Conservation (phyloP, 1,140 invertebrate species). For the Conus betulinus region DNA sequence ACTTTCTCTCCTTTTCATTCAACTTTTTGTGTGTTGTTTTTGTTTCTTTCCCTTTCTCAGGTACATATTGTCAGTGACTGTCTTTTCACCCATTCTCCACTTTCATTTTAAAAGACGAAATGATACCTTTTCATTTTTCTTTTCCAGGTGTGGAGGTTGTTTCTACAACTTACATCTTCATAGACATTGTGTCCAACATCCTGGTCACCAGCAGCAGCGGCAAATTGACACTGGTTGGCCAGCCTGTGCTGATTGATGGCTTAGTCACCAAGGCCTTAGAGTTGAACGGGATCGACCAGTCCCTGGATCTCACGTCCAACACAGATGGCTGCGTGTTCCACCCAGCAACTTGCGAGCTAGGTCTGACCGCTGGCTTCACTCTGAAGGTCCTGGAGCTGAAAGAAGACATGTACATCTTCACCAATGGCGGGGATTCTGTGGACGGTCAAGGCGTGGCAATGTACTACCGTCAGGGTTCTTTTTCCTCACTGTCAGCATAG, state of each 20-base stretch:
- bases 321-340: constrained; percentile 47
- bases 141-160: constrained; percentile 40
- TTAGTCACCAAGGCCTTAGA: constrained; percentile 31
- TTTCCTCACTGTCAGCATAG: constrained; percentile 53
- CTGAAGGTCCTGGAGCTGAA: constrained; percentile 43
- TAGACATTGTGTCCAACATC: constrained; percentile 29
- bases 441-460: constrained; percentile 56
- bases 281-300: constrained; percentile 51
- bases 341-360: constrained; percentile 50
- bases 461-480: constrained; percentile 45
- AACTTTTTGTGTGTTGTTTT: too few relatives aligned
- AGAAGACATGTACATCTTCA: constrained; percentile 62
- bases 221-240: constrained; percentile 48
- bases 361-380: constrained; percentile 53
- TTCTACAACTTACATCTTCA: constrained; percentile 40
- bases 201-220: constrained; percentile 41
- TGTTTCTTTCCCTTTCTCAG: too few relatives aligned
- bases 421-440: constrained; percentile 56
- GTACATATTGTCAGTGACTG: too few relatives aligned
- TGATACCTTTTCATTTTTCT: background rate
- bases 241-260: constrained; percentile 41
- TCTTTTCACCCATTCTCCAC: background rate
- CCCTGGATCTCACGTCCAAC: constrained; percentile 38
- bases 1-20: too few relatives aligned
- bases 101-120: background rate